Percentiles rank a stretch among this genome's conserved stretches.
These are phyloP conservation scores for Polyommatus iphigenia DNA, from an alignment of 2,888 invertebrate species.

Conservation along the genomic window DNA sequence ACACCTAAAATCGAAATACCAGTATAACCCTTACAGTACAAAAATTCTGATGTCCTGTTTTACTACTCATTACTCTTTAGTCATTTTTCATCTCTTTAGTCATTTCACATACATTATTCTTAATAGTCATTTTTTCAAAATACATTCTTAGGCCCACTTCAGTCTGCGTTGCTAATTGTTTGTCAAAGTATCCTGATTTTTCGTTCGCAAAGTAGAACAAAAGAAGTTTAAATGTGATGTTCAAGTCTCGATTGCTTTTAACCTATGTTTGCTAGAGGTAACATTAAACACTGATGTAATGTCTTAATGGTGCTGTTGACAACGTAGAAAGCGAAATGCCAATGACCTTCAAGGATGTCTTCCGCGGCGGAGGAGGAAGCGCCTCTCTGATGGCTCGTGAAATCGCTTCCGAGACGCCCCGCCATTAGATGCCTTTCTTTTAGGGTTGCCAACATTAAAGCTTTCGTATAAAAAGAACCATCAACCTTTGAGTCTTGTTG, in stretches of 20 bases:
- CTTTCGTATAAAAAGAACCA: background rate
- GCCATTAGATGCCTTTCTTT: background rate
- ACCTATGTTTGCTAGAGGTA: background rate
- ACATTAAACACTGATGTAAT: background rate
- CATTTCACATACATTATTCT: no score
- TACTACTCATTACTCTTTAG: no score
- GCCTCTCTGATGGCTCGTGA: conserved; percentile 39
- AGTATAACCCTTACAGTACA: background rate
- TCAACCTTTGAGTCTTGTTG: no score
- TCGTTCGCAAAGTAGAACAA: no score
- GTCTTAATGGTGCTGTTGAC: conserved; percentile 23
- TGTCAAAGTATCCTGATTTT: no score
- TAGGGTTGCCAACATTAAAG: background rate
- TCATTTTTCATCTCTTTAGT: no score
- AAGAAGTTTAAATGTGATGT: background rate
- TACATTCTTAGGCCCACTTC: no score
- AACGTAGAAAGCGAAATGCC: conserved; percentile 30
- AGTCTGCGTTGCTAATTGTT: no score
- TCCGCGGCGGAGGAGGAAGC: conserved; percentile 36
- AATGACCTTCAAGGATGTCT: conserved; percentile 34
- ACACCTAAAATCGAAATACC: background rate
- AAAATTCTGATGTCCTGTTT: no score
- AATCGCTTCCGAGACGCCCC: conserved; percentile 39
- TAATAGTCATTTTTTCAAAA: no score
- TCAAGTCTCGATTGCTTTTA: background rate